Evolutionary conservation across 2,113 vertebrate species (phyloP).

Genomic region (Ranitomeya imitator): DNA sequence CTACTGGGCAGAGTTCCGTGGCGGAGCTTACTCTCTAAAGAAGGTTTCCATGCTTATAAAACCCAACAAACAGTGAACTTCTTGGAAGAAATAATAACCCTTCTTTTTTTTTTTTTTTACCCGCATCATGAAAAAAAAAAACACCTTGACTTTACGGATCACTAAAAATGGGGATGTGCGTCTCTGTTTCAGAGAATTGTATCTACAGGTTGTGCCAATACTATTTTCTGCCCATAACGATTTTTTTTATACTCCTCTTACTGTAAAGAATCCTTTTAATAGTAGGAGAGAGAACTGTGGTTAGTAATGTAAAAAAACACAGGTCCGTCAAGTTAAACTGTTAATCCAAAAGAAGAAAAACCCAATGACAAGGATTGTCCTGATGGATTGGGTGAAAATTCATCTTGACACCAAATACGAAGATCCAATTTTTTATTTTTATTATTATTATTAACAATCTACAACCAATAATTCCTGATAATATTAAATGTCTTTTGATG

Average conservation of each 20-base stretch:
- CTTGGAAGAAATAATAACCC: neutral
- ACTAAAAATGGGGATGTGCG: neutral
- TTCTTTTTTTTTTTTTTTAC: neutral
- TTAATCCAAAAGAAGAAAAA: neutral
- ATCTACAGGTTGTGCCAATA: neutral
- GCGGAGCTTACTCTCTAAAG: conserved; percentile 87
- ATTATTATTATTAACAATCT: neutral
- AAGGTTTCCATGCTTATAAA: conserved; percentile 84
- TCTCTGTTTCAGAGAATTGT: neutral
- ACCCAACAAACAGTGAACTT: conserved; percentile 62
- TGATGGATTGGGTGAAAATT: neutral
- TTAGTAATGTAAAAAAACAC: neutral
- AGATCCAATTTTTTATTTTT: neutral
- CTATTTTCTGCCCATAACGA: neutral
- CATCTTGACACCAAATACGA: neutral
- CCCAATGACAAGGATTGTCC: neutral
- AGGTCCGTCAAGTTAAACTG: neutral
- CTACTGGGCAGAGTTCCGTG: conserved; percentile 89
- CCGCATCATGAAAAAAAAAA: neutral
- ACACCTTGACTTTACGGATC: neutral
- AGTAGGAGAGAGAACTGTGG: neutral
- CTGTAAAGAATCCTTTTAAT: neutral
- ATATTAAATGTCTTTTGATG: neutral
- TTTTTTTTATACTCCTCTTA: neutral
- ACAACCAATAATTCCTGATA: neutral